A percentile compares a stretch with the other conserved stretches of the same genome.
Conservation (phyloP, 1,140 invertebrate genomes). For the Lepidurus packardi region DNA sequence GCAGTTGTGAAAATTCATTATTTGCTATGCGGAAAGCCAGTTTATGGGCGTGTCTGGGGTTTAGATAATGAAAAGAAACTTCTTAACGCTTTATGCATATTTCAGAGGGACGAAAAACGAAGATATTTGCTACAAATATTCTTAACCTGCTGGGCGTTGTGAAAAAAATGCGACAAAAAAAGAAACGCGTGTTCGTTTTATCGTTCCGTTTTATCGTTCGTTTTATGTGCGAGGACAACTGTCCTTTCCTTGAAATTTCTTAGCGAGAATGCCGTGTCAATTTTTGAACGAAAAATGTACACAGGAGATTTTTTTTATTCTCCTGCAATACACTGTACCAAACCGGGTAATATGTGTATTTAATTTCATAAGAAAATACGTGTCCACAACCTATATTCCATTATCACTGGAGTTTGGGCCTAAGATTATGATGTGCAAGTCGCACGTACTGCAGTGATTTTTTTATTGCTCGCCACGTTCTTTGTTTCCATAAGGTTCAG, state of each 20-base stretch:
- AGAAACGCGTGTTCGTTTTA: background rate
- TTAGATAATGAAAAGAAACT: background rate
- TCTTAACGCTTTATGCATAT: slow-evolving; percentile 15
- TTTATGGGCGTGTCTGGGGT: background rate
- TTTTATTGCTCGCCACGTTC: background rate
- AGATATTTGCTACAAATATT: background rate
- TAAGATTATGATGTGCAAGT: background rate
- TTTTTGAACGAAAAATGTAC: background rate
- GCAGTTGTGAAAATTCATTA: background rate
- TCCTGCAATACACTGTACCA: slow-evolving; percentile 12
- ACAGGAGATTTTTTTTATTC: background rate
- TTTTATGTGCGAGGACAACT: background rate
- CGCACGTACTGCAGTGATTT: background rate
- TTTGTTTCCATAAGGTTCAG: no score
- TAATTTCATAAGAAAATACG: background rate
- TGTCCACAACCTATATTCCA: background rate
- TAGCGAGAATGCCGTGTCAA: background rate
- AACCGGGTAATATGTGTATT: slow-evolving; percentile 18
- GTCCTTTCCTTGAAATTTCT: slow-evolving; percentile 1
- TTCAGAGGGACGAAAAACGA: background rate
- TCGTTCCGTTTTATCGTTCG: background rate
- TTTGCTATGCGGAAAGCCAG: background rate
- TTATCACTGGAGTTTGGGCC: slow-evolving; percentile 7
- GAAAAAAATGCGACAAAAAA: background rate
- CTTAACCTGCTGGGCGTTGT: background rate